A percentile compares a stretch with the other conserved stretches of the same genome.
phyloP scores from a whole-genome alignment of 2,888 invertebrate species.

The Eudemis profundana region DNA sequence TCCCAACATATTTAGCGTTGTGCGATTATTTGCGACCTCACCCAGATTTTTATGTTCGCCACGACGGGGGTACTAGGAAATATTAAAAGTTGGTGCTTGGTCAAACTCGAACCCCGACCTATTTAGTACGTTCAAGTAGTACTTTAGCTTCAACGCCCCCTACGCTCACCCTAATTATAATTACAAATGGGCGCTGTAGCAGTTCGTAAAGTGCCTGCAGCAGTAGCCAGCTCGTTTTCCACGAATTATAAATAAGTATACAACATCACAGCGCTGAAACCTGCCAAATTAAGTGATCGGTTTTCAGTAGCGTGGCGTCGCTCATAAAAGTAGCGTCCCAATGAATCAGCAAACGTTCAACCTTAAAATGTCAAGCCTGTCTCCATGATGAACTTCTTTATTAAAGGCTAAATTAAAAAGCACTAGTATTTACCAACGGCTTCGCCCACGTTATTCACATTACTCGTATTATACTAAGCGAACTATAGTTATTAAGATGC shows the following conservation, averaged over 20 bases:
- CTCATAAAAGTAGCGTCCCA: neutral
- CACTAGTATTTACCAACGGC: too few relatives aligned
- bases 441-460: too few relatives aligned
- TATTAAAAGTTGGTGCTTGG: conserved; percentile 3
- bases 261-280: neutral
- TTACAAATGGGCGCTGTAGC: conserved; percentile 23
- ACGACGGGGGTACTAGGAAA: neutral
- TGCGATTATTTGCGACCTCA: too few relatives aligned
- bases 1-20: too few relatives aligned
- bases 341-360: too few relatives aligned
- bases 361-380: too few relatives aligned
- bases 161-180: conserved; percentile 23
- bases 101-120: conserved; percentile 15
- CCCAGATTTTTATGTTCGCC: too few relatives aligned
- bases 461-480: too few relatives aligned
- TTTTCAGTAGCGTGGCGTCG: neutral
- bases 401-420: too few relatives aligned
- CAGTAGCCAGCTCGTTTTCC: neutral
- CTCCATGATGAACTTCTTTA: too few relatives aligned
- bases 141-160: conserved; percentile 1
- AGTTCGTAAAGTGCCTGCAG: conserved; percentile 23
- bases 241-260: neutral
- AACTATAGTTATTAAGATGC: too few relatives aligned
- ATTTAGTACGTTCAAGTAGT: conserved; percentile 6
- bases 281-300: neutral